A percentile compares a stretch with the other conserved stretches of the same genome.
Conservation (phyloP, 2,888 invertebrate species). For the Holacanthella duospinosa region DNA sequence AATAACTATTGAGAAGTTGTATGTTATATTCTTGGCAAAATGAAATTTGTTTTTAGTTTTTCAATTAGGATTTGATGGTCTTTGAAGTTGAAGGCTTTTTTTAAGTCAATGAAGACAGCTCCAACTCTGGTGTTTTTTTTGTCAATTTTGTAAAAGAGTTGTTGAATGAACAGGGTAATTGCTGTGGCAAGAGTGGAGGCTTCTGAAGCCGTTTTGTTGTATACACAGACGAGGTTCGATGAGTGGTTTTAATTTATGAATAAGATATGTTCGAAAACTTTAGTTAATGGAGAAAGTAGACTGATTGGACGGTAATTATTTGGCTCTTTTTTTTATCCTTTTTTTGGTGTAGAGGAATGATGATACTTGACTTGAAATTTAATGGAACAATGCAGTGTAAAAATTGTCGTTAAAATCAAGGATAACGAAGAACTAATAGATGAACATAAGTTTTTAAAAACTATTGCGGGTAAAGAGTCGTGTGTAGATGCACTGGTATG, state of each 20-base stretch:
- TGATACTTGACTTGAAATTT: too few relatives aligned
- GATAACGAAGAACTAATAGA: not conserved
- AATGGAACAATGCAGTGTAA: too few relatives aligned
- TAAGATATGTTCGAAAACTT: not conserved
- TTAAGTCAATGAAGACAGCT: constrained; percentile 9
- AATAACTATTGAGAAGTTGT: not conserved
- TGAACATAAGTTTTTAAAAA: not conserved
- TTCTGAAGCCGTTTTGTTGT: constrained; percentile 7
- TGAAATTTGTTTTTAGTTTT: not conserved
- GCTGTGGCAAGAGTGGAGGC: constrained; percentile 2
- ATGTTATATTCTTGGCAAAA: not conserved
- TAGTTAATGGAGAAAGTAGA: not conserved
- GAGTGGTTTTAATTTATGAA: too few relatives aligned
- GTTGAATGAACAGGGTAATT: not conserved
- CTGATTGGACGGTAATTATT: not conserved
- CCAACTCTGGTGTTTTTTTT: constrained; percentile 5
- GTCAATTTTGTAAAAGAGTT: not conserved
- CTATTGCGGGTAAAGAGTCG: not conserved
- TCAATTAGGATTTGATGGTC: not conserved
- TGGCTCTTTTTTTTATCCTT: not conserved
- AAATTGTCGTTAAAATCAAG: not conserved
- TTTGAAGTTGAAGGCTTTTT: constrained; percentile 11
- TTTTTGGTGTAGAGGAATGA: too few relatives aligned
- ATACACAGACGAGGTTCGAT: not conserved
- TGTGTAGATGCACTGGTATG: not conserved